Conservation (phyloP, 2,888 invertebrate genomes). For the Gari tellinella region DNA sequence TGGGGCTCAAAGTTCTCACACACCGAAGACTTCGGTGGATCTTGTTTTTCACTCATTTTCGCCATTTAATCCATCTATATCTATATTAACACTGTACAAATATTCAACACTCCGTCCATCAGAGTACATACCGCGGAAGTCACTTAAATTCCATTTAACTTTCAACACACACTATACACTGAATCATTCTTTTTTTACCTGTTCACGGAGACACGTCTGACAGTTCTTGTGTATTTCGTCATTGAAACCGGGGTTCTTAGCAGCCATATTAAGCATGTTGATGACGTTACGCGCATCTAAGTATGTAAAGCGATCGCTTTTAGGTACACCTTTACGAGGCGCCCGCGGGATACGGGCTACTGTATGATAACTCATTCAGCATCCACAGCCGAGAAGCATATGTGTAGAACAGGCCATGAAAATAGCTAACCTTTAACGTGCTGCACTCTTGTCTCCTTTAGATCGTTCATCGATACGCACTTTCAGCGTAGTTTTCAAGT, state of each 20-base stretch:
- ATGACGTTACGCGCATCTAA: slow-evolving; percentile 18
- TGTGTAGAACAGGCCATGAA: too few relatives aligned
- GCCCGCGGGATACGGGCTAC: neutral
- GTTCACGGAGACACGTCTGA: slow-evolving; percentile 45
- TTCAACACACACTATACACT: slow-evolving; percentile 13
- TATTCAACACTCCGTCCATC: neutral
- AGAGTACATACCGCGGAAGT: slow-evolving; percentile 45
- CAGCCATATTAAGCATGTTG: slow-evolving; percentile 43
- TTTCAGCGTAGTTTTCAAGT: too few relatives aligned
- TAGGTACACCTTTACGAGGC: slow-evolving; percentile 5
- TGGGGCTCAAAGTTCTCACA: slow-evolving; percentile 84
- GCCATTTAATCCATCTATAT: neutral
- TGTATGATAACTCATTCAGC: too few relatives aligned
- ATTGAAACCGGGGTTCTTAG: slow-evolving; percentile 54
- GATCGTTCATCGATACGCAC: too few relatives aligned
- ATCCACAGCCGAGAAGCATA: too few relatives aligned
- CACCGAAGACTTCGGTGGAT: slow-evolving; percentile 51
- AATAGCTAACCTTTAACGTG: too few relatives aligned
- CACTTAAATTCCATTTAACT: slow-evolving; percentile 28
- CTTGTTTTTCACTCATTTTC: slow-evolving; percentile 55
- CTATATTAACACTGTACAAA: neutral
- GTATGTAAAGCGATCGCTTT: slow-evolving; percentile 22
- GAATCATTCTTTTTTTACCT: slow-evolving; percentile 29
- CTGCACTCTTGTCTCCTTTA: too few relatives aligned
- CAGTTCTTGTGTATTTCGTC: slow-evolving; percentile 63